Base-by-base conservation (phyloP, 92 coral and sea anemone species). In the Heteractis magnifica region DNA sequence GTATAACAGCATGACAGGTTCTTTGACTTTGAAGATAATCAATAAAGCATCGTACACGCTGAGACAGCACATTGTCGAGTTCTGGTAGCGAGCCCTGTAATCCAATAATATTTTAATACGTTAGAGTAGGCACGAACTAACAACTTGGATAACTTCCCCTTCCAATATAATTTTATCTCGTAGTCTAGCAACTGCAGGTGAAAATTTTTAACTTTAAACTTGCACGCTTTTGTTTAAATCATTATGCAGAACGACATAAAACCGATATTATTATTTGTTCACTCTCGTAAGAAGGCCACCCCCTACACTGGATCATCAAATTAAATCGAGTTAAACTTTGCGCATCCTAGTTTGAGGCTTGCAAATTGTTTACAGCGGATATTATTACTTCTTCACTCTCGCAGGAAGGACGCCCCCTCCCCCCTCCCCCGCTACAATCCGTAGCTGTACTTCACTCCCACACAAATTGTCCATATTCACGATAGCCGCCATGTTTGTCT, bases 1-100 rank as follows among this genome's bases (percentile, higher is more conserved):
- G 89, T 12, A 96, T 82, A 19, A 90, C 94, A 20, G 98, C 89
- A 70, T 96, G 96, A 79, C 97, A 94, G 4, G 93, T 90, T 74
- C 99, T 85, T 72, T 92, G 94, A 58, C 93, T 87, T 82, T 96
- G 99, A 41, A 96, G 84, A 85, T 90, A 92, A 83, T 94, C 98
- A 58, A 94, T 77, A 60, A 96, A 92, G 49, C 82, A 85, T 56
- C 99, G 91, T 59, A 94, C 95, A 80, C 91, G 90, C 81, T 85
- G 92, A 8, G 98, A 94, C 51, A 92, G 80, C 20, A 92, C 87
- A 77, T 94, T 96, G 81, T 94, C 97, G 52, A 96, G 85, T 77
- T 83, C 95, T 16, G 99, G 99, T 53, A 96, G 86, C 11, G 98
- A 87, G 53, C 89, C 99, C 99, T 96, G 84, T 6, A 79, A 89